phyloP scores from a whole-genome alignment of 2,888 invertebrate genomes.

The Hecatera dysodea region DNA sequence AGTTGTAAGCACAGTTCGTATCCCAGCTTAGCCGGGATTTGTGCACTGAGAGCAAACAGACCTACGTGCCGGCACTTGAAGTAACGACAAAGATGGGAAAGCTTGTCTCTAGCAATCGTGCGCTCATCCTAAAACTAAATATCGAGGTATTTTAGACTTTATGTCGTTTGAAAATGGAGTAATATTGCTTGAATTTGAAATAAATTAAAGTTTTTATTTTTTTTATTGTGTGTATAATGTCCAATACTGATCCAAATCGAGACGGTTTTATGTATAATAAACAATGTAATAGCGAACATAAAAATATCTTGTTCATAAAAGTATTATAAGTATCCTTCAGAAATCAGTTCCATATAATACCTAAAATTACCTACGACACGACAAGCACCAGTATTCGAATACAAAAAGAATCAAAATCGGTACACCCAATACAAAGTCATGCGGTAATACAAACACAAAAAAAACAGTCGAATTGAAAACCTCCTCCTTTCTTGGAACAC shows the following conservation, averaged over 20 bases:
- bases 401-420: too few species aligned
- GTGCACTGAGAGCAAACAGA: constrained; percentile 69
- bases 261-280: constrained; percentile 33
- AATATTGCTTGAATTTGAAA: constrained; percentile 16
- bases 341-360: too few species aligned
- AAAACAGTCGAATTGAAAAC: too few species aligned
- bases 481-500: too few species aligned
- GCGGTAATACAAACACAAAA: too few species aligned
- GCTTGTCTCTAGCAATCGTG: constrained; percentile 47
- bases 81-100: constrained; percentile 61
- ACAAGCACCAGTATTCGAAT: too few species aligned
- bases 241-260: constrained; percentile 22
- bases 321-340: too few species aligned
- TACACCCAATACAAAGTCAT: too few species aligned
- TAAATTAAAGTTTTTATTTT: constrained; percentile 18
- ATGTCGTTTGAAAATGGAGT: neutral
- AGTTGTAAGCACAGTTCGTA: constrained; percentile 64
- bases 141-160: constrained; percentile 26
- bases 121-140: constrained; percentile 40
- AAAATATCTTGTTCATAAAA: neutral
- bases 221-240: too few species aligned
- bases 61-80: constrained; percentile 61
- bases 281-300: neutral
- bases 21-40: constrained; percentile 69
- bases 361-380: too few species aligned